A percentile compares a stretch with the other conserved stretches of the same genome.
Evolutionary conservation across 2,888 invertebrate genomes (phyloP).

Genomic region (Agriotes lineatus): DNA sequence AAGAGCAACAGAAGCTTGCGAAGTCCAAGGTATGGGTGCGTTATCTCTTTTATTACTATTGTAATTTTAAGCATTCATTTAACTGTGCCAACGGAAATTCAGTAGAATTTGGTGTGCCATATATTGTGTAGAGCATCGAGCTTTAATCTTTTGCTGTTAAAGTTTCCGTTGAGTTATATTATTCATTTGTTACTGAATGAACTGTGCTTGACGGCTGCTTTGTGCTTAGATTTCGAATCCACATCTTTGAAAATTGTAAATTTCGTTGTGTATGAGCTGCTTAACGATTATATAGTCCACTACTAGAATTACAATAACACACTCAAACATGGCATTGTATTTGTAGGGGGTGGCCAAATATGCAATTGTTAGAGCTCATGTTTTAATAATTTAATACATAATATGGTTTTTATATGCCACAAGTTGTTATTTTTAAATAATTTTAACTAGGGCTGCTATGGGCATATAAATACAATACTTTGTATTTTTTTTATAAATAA

Average conservation of each 20-base stretch:
- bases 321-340: too few species aligned
- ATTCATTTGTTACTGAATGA: constrained; percentile 36
- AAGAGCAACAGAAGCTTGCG: constrained; percentile 77
- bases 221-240: constrained; percentile 42
- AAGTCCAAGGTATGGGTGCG: constrained; percentile 76
- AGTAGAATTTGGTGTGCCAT: not conserved
- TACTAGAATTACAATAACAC: too few species aligned
- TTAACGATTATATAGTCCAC: too few species aligned
- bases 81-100: constrained; percentile 7
- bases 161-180: constrained; percentile 21
- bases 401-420: too few species aligned
- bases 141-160: constrained; percentile 33
- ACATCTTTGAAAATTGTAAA: constrained; percentile 10
- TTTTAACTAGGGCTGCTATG: too few species aligned
- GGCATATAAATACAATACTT: too few species aligned
- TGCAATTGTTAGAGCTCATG: too few species aligned
- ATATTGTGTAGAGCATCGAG: constrained; percentile 31
- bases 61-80: constrained; percentile 20
- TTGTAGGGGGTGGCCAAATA: too few species aligned
- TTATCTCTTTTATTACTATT: constrained; percentile 24
- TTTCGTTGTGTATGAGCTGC: too few species aligned
- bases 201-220: constrained; percentile 43
- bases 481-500: too few species aligned
- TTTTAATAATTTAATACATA: too few species aligned
- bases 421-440: too few species aligned